A percentile compares a stretch with the other conserved stretches of the same genome.
Conservation (phyloP, 2,113 vertebrate species). For the Platysternon megacephalum region DNA sequence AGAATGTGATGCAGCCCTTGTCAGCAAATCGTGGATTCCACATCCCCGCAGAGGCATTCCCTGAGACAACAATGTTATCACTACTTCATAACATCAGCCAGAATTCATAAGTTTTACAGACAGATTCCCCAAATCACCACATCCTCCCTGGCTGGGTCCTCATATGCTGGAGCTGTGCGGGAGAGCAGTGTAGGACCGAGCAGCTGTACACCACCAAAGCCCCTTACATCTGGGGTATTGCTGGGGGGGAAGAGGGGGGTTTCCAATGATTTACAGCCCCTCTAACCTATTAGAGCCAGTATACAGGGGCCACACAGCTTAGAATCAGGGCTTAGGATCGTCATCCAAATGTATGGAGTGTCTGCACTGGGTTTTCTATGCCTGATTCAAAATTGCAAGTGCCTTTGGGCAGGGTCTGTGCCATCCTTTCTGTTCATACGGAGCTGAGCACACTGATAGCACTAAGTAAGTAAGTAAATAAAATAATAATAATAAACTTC, state of each 20-base stretch:
- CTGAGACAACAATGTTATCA: background rate
- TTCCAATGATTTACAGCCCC: fast-evolving
- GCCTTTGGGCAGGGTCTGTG: background rate
- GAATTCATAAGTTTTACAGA: background rate
- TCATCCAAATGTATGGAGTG: background rate
- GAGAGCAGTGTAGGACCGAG: background rate
- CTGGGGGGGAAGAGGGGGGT: background rate
- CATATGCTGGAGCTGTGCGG: background rate
- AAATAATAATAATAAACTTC: background rate
- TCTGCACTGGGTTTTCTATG: background rate
- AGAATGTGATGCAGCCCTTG: background rate
- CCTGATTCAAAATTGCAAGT: background rate
- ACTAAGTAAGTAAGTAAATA: background rate
- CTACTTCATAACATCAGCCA: background rate
- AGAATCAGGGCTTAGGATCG: background rate
- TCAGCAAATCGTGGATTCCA: background rate
- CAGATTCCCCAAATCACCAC: background rate
- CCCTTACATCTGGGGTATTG: background rate
- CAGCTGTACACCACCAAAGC: background rate
- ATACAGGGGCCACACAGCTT: fast-evolving
- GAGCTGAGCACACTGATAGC: background rate
- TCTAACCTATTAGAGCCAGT: background rate
- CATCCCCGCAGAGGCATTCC: background rate
- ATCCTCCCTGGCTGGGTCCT: background rate
- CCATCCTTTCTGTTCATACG: background rate